Evolutionary conservation across 2,888 invertebrate genomes (phyloP).

Genomic region (Litoditis marina): DNA sequence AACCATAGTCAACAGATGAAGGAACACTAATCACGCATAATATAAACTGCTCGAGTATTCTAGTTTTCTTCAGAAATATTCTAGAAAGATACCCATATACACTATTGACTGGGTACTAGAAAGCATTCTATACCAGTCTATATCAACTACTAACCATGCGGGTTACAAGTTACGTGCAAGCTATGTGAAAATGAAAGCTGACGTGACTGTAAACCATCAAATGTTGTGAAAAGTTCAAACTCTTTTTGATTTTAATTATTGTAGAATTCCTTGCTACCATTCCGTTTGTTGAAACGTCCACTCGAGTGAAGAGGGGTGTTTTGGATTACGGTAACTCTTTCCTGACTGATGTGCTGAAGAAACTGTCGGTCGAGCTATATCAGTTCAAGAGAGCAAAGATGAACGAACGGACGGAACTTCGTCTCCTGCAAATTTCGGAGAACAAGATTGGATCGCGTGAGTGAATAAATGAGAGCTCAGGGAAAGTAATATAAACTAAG

Average conservation of each 20-base stretch:
- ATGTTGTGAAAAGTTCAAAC: too few species aligned
- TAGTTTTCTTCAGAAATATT: too few species aligned
- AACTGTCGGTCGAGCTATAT: slow-evolving; percentile 36
- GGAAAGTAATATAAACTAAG: too few species aligned
- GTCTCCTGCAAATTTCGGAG: slow-evolving; percentile 16
- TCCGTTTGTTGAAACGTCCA: slow-evolving; percentile 6
- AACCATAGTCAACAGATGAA: too few species aligned
- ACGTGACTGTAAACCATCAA: too few species aligned
- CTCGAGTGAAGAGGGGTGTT: slow-evolving; percentile 13
- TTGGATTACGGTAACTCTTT: slow-evolving; percentile 16
- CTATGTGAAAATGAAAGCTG: too few species aligned
- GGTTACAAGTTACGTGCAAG: too few species aligned
- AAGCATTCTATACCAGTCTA: too few species aligned
- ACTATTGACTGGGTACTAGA: background rate
- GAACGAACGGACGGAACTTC: background rate
- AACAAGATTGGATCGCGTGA: slow-evolving; percentile 27
- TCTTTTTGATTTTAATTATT: slow-evolving; percentile 6
- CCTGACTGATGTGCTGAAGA: slow-evolving; percentile 36
- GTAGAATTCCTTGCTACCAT: slow-evolving; percentile 38
- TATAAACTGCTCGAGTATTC: too few species aligned
- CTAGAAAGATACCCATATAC: background rate
- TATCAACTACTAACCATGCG: too few species aligned
- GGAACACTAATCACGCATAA: too few species aligned
- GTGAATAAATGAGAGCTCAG: too few species aligned
- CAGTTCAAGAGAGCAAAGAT: slow-evolving; percentile 20